phyloP scores from a whole-genome alignment of 2,888 invertebrate genomes.

The Rhopalosiphum nymphaeae region DNA sequence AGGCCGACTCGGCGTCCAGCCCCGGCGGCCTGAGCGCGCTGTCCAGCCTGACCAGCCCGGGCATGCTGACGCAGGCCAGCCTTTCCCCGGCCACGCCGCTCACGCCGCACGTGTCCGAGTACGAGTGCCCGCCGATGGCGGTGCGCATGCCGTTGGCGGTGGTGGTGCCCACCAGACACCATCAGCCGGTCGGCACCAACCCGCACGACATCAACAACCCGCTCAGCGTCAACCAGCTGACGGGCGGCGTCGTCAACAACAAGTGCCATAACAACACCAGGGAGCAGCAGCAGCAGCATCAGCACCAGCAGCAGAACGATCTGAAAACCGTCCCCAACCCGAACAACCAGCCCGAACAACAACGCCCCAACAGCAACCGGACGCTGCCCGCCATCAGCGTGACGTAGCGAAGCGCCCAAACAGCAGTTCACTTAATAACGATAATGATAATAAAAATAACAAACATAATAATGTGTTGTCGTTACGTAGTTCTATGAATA shows the following conservation, averaged over 20 bases:
- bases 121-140: constrained; percentile 70
- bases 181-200: constrained; percentile 85
- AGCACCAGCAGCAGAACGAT: constrained; percentile 51
- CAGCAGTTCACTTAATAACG: not conserved
- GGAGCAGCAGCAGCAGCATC: constrained; percentile 14
- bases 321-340: constrained; percentile 42
- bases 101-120: constrained; percentile 70
- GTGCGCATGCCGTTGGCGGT: constrained; percentile 70
- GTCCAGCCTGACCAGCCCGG: constrained; percentile 79
- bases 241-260: constrained; percentile 67
- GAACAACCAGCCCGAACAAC: constrained; percentile 59
- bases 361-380: constrained; percentile 44
- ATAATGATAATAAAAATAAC: no score
- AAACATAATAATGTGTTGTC: not conserved
- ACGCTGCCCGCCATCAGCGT: constrained; percentile 59
- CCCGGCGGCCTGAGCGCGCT: constrained; percentile 78
- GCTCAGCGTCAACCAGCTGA: constrained; percentile 87
- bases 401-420: constrained; percentile 53
- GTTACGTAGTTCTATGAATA: not conserved
- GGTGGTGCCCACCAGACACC: constrained; percentile 74
- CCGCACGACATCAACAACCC: constrained; percentile 94
- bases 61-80: constrained; percentile 80
- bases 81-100: constrained; percentile 76
- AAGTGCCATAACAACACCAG: constrained; percentile 65
- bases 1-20: constrained; percentile 74